phyloP scores from a whole-genome alignment of 1,140 invertebrate genomes.

The Hirudo medicinalis region DNA sequence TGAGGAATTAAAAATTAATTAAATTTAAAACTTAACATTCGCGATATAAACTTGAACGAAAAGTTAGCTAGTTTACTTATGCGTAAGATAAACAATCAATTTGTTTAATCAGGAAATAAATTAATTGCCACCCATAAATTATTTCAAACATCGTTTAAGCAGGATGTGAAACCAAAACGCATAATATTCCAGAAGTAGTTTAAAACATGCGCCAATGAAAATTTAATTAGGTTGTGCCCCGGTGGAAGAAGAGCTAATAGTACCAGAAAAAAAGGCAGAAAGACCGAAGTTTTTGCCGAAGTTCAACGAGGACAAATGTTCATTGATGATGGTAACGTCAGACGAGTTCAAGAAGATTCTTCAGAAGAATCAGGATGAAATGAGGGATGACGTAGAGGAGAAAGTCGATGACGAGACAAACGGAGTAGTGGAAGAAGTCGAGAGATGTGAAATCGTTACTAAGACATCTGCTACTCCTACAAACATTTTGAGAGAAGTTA shows the following conservation, averaged over 20 bases:
- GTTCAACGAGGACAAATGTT: constrained; percentile 1
- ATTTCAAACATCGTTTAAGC: too few species aligned
- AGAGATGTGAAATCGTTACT: not conserved
- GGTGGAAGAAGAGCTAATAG: not conserved
- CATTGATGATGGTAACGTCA: not conserved
- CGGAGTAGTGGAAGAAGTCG: not conserved
- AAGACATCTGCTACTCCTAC: not conserved
- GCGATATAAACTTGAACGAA: too few species aligned
- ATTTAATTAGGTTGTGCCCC: not conserved
- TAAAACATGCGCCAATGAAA: too few species aligned
- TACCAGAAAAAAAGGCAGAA: constrained; percentile 2
- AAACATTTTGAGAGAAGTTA: not conserved
- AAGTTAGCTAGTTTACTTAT: too few species aligned
- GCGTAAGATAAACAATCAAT: too few species aligned
- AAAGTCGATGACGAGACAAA: not conserved
- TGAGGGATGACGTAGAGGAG: not conserved
- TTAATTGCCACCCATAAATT: too few species aligned
- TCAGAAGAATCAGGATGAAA: not conserved
- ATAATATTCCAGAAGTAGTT: too few species aligned
- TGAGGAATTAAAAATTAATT: too few species aligned
- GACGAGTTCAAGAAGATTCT: not conserved
- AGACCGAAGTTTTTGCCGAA: not conserved
- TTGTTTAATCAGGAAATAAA: too few species aligned
- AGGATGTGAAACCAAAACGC: too few species aligned
- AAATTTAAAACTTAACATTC: too few species aligned